A percentile compares a stretch with the other conserved stretches of the same genome.
phyloP scores from a whole-genome alignment of 2,888 invertebrate genomes.

The Drosophila leonis region DNA sequence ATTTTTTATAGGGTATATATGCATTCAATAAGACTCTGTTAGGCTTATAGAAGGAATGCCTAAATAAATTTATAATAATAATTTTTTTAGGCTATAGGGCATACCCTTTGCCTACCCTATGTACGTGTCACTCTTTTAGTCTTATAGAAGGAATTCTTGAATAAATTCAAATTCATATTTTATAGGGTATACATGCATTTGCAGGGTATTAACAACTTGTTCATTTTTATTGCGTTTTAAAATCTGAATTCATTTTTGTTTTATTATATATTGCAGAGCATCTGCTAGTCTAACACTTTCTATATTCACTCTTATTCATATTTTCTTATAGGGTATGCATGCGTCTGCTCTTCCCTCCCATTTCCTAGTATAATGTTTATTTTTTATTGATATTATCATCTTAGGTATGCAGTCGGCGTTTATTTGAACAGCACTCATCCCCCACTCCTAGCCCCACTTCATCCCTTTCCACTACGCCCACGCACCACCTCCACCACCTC shows the following conservation, averaged over 20 bases:
- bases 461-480: neutral
- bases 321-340: neutral
- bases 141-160: neutral
- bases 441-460: neutral
- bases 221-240: neutral
- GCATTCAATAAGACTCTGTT: too few relatives aligned
- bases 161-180: neutral
- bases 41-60: too few relatives aligned
- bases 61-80: too few relatives aligned
- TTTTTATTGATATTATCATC: constrained; percentile 1
- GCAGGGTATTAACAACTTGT: neutral
- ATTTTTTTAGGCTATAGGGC: too few relatives aligned
- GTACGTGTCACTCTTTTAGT: too few relatives aligned
- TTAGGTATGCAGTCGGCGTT: constrained; percentile 35
- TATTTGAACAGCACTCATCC: constrained; percentile 4
- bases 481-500: neutral
- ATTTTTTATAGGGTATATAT: too few relatives aligned
- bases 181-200: neutral
- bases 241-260: neutral
- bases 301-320: too few relatives aligned
- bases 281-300: neutral
- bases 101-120: too few relatives aligned
- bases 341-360: neutral
- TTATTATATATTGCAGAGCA: neutral
- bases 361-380: neutral